Base-by-base conservation (phyloP, 1,140 invertebrate species). In the Penaeus vannamei region DNA sequence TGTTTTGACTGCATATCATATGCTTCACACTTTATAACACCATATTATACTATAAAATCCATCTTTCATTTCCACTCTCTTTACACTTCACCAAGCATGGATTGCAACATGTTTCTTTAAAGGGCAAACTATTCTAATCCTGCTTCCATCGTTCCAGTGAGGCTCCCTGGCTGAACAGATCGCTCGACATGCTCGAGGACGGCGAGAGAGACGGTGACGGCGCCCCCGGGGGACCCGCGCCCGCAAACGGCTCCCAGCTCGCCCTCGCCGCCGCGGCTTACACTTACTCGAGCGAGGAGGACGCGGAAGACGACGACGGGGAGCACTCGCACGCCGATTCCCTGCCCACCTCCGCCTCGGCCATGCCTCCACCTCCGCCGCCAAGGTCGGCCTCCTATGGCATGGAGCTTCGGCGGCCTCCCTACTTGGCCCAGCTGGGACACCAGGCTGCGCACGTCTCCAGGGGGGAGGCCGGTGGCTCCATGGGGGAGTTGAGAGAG, bases 161-260 rank as follows among this genome's bases (percentile, higher is more conserved):
- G 59, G 84, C 81, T 42, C 84, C 86, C 4, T 91, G 90, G 90
- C 53, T 91, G 84, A 91, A 91, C 79, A 84, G 87, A 19, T 91
- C 90, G 20, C 81, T 91, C 86, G 90, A 91, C 64, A 77, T 91
- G 79, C 90, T 91, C 17, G 87, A 84, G n/a, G 90, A 85, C 17
- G 83, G 76, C 29, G 83, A 85, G 53, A 32, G 22, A 83, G 32
- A 2, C 32, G 17, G 12, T 46, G 59, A 19, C 53, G 29, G 10
- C 42, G 69, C 4, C 22, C n/a, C 46, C 79, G 26, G 22, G 53
- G 76, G 23, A 32, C 32, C 23, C 46, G 42, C 23, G 7, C 17
- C 23, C 36, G n/a, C 23, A 20, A 53, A 32, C 42, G 32, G 8
- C 81, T 53, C 79, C 29, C 29, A 66, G 36, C n/a, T 69, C 32